Conservation (phyloP, 2,888 invertebrate genomes). For the Acronicta aceris region DNA sequence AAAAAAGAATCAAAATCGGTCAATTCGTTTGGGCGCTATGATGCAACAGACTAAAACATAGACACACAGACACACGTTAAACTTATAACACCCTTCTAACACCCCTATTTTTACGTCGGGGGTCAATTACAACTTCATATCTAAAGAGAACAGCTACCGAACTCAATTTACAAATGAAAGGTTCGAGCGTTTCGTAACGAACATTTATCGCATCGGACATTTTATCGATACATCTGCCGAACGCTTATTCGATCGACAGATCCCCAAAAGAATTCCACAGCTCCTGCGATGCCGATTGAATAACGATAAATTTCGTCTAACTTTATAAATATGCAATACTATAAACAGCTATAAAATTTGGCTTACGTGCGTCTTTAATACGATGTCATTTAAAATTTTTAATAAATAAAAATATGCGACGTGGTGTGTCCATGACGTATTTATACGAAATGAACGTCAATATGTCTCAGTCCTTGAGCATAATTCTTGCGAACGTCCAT, state of each 20-base stretch:
- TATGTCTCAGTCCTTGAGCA: no score
- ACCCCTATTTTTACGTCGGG: no score
- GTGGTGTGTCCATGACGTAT: no score
- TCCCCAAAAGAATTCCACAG: constrained; percentile 44
- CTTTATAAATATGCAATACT: constrained; percentile 32
- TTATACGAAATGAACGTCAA: no score
- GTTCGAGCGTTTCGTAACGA: constrained; percentile 12
- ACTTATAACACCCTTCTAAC: no score
- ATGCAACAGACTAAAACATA: no score
- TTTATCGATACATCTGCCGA: constrained; percentile 41
- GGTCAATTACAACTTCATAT: no score
- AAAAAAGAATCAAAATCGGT: no score
- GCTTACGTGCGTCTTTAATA: constrained; percentile 10
- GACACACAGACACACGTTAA: no score
- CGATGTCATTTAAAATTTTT: not conserved
- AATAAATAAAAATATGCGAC: no score
- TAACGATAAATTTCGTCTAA: constrained; percentile 43
- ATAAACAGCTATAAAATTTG: constrained; percentile 5
- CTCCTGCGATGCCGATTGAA: constrained; percentile 35
- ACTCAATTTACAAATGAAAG: constrained; percentile 46
- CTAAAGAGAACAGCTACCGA: constrained; percentile 4
- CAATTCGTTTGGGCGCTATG: no score
- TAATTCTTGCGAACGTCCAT: no score
- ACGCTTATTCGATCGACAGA: constrained; percentile 11
- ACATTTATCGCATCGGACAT: constrained; percentile 46